Base-by-base conservation (phyloP, 1,140 invertebrate genomes). In the Diorhabda sublineata region DNA sequence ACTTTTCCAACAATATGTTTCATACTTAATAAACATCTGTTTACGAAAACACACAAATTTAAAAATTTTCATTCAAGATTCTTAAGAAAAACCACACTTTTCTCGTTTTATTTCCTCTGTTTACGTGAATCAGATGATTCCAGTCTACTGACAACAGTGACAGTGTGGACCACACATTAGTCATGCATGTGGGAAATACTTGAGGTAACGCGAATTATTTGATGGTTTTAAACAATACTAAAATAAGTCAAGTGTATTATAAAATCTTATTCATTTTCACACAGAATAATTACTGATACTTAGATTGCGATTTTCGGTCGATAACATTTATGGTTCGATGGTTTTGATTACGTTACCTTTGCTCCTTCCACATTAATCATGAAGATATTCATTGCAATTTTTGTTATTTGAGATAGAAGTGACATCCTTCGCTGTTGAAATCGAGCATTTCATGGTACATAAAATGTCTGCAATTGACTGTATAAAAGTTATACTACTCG, bases 1-100 rank as follows among this genome's bases (percentile, higher is more conserved):
- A 94, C 88, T 87, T 94, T 93, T 69, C 89, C 91, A 81, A 92
- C 89, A 69, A 94, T 83, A 64, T 87, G 86, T 78, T 88, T 89
- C 90, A 91, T 89, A 71, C 62, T 78, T 56, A 58, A 57, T 61
- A 44, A 72, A 72, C 45, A 70, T 66, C 42, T 52, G 64, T 65
- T 57, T 11, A 11, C n/a, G 7, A 44, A 26, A 26, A 26, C 26
- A n/a, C 47, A 52, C 47, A 6, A 52, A 52, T n/a, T 8, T n/a
- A 52, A 52, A 52, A 52, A 52, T 8, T n/a, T n/a, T n/a, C 47
- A 6, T 52, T 6, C 47, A 52, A 6, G 5, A 52, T 9, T 52
- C 2, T n/a, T 42, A 26, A 42, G 58, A 41, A 62, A 44, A 62
- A 62, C 11, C 45, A 44, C 42, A 44, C 6, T 44, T 11, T 9